phyloP scores from a whole-genome alignment of 2,797 vertebrate species.

The Podarcis lilfordi region DNA sequence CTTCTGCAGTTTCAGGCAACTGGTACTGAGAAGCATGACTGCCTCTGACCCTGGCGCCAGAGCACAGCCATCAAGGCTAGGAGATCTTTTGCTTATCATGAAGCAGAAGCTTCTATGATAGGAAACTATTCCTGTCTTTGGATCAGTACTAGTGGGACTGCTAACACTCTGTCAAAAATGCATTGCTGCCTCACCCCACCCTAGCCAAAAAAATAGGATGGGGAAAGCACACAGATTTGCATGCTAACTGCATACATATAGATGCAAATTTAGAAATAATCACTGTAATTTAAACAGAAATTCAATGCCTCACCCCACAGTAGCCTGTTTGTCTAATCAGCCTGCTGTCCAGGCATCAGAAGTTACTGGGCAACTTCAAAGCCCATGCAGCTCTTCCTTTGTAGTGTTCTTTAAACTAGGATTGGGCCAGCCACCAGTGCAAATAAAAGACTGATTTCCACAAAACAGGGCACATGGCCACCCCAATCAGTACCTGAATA shows the following conservation, averaged over 20 bases:
- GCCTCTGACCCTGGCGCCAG: too few relatives aligned
- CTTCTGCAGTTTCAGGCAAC: too few relatives aligned
- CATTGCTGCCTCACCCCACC: too few relatives aligned
- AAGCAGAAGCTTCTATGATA: accelerated
- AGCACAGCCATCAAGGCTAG: too few relatives aligned
- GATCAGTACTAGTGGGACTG: too few relatives aligned
- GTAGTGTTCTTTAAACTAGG: too few relatives aligned
- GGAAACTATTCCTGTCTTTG: background rate
- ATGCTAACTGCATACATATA: background rate
- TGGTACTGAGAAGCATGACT: too few relatives aligned
- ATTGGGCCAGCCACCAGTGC: too few relatives aligned
- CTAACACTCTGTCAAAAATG: too few relatives aligned
- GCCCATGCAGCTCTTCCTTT: background rate
- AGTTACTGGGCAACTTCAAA: background rate
- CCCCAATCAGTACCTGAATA: background rate
- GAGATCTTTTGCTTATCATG: background rate
- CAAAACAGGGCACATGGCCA: background rate
- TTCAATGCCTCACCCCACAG: too few relatives aligned
- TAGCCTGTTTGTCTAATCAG: background rate
- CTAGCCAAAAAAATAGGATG: too few relatives aligned
- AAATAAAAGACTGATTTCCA: too few relatives aligned
- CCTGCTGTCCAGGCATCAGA: background rate
- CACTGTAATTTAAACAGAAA: background rate
- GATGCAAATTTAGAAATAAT: background rate
- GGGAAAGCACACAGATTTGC: background rate